These are phyloP conservation scores for Xylocampa areola DNA, from an alignment of 2,888 invertebrate genomes.

Conservation along the genomic window DNA sequence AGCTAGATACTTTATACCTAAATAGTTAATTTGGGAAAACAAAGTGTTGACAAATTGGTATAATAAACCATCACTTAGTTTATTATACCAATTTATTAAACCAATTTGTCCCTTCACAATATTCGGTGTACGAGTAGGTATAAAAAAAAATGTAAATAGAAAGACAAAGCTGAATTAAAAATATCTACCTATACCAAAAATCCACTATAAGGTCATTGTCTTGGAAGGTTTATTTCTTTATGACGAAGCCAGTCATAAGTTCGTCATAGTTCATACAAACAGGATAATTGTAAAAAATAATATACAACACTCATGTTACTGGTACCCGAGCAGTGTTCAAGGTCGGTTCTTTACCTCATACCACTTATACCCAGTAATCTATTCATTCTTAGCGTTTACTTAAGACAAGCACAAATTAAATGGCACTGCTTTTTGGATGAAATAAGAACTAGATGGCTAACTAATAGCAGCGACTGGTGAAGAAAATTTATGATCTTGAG, in stretches of 20 bases:
- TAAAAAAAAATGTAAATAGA: too few relatives aligned
- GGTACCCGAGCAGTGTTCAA: constrained; percentile 49
- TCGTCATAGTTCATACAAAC: constrained; percentile 45
- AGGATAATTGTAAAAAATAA: constrained; percentile 47
- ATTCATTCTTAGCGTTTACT: constrained; percentile 58
- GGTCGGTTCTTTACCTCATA: constrained; percentile 64
- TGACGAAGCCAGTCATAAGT: constrained; percentile 21
- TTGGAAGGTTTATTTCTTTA: constrained; percentile 17
- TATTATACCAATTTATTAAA: too few relatives aligned
- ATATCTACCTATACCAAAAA: constrained; percentile 6
- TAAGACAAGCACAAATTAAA: constrained; percentile 46
- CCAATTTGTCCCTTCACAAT: too few relatives aligned
- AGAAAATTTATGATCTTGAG: constrained; percentile 33
- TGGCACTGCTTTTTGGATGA: constrained; percentile 30
- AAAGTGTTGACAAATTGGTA: too few relatives aligned
- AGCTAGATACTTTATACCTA: too few relatives aligned
- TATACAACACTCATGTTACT: constrained; percentile 39
- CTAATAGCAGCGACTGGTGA: neutral
- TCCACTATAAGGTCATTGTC: constrained; percentile 8
- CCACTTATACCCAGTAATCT: constrained; percentile 61
- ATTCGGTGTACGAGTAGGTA: too few relatives aligned
- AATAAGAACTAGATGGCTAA: constrained; percentile 18
- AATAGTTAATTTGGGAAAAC: too few relatives aligned
- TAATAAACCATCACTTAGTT: too few relatives aligned
- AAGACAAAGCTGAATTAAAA: too few relatives aligned